Percentiles rank a stretch among this genome's conserved stretches.
Evolutionary conservation across 2,113 vertebrate genomes (phyloP).

Genomic region (Crypturellus undulatus): DNA sequence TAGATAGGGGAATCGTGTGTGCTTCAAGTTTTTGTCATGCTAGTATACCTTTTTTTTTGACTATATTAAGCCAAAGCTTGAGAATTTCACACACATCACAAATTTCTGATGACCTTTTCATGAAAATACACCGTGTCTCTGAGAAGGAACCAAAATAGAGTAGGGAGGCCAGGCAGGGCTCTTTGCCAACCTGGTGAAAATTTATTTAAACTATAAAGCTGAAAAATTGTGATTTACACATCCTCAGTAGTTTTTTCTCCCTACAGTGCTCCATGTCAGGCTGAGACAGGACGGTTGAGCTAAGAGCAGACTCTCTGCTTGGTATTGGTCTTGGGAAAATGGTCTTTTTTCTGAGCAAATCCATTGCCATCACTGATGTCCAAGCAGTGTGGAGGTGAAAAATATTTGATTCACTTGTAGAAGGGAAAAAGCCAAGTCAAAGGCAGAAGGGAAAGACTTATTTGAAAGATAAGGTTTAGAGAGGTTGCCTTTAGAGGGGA

Average conservation of each 20-base stretch:
- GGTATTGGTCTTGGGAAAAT: too few species aligned
- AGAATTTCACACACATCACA: neutral
- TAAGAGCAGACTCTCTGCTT: neutral
- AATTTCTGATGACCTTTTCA: neutral
- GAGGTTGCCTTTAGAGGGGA: neutral
- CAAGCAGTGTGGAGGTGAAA: neutral
- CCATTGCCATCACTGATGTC: neutral
- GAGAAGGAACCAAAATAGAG: neutral
- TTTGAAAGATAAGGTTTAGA: neutral
- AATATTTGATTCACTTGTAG: neutral
- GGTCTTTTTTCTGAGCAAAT: neutral
- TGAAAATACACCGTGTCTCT: neutral
- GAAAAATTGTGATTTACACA: neutral
- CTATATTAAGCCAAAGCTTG: neutral
- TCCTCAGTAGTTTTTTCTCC: neutral
- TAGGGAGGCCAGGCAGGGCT: neutral
- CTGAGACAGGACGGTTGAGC: neutral
- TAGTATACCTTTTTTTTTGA: neutral
- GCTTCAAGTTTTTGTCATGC: neutral
- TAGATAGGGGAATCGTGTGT: neutral
- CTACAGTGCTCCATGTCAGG: neutral
- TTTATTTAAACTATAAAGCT: neutral
- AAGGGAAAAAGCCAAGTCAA: neutral
- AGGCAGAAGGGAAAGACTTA: neutral
- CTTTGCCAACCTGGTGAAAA: neutral